phyloP scores from a whole-genome alignment of 2,797 vertebrate genomes.

The Vespertilio murinus region DNA sequence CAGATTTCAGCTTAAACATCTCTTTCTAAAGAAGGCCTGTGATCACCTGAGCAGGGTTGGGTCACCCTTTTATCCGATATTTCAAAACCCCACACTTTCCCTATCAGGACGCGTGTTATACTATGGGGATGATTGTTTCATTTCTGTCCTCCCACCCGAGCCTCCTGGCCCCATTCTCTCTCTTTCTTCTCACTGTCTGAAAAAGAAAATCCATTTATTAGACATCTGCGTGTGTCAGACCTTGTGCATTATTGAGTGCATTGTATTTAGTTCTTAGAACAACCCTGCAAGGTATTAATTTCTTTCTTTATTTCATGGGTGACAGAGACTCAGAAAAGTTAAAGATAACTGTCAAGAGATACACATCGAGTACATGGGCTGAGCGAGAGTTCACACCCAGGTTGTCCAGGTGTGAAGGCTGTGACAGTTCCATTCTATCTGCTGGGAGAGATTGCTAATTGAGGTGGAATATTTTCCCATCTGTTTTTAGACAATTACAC shows the following conservation, averaged over 20 bases:
- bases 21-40: not conserved
- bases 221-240: not conserved
- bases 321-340: not conserved
- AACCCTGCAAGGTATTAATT: not conserved
- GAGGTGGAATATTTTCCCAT: not conserved
- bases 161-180: not conserved
- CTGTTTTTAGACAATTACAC: not conserved
- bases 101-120: not conserved
- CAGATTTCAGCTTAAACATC: not conserved
- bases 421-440: accelerated
- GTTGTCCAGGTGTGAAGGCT: not conserved
- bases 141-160: not conserved
- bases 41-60: not conserved
- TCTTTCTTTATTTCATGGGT: not conserved
- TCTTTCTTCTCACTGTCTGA: not conserved
- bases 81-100: not conserved
- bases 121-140: not conserved
- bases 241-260: not conserved
- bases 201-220: not conserved
- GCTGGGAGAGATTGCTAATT: not conserved
- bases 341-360: not conserved
- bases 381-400: not conserved
- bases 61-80: not conserved
- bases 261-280: not conserved
- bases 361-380: not conserved